Percentiles rank a stretch among this genome's conserved stretches.
These are phyloP conservation scores for Tyrophagus putrescentiae DNA, from an alignment of 1,140 invertebrate species.

Conservation along the genomic window DNA sequence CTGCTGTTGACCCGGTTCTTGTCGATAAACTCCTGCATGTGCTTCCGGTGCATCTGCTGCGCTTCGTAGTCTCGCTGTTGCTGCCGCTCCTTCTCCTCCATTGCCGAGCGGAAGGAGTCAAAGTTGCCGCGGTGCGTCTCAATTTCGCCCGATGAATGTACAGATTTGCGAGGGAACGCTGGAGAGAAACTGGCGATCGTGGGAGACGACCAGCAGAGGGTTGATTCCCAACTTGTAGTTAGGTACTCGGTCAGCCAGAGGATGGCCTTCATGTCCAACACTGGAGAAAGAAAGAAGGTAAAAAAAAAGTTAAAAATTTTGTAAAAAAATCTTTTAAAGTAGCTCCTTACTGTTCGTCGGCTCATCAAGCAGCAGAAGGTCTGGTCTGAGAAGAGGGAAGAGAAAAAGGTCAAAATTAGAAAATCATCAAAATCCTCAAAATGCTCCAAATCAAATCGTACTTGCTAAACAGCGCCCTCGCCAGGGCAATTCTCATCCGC, in stretches of 20 bases:
- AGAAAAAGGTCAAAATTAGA: no score
- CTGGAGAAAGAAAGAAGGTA: no score
- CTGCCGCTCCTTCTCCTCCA: conserved; percentile 84
- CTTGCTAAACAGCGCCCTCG: conserved; percentile 84
- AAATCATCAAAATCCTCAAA: no score
- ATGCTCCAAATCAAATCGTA: no score
- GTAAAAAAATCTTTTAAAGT: no score
- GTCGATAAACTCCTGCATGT: conserved; percentile 94
- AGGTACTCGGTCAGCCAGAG: conserved; percentile 95
- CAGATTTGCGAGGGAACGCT: conserved; percentile 88
- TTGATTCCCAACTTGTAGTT: conserved; percentile 80
- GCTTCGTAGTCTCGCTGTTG: conserved; percentile 94
- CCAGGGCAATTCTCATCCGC: conserved; percentile 92
- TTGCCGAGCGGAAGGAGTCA: conserved; percentile 83
- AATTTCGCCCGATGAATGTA: conserved; percentile 74
- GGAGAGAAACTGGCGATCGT: conserved; percentile 92
- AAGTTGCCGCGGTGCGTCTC: conserved; percentile 88
- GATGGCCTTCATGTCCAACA: conserved; percentile 98
- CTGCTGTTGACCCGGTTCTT: conserved; percentile 98
- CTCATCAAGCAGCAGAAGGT: conserved; percentile 47
- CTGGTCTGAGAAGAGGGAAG: no score
- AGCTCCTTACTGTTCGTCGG: conserved; percentile 98
- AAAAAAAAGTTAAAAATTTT: no score
- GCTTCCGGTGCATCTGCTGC: conserved; percentile 80
- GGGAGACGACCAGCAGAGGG: conserved; percentile 86